Percentiles rank a stretch among this genome's conserved stretches.
phyloP scores from a whole-genome alignment of 1,140 invertebrate species.

The Reticulitermes speratus region DNA sequence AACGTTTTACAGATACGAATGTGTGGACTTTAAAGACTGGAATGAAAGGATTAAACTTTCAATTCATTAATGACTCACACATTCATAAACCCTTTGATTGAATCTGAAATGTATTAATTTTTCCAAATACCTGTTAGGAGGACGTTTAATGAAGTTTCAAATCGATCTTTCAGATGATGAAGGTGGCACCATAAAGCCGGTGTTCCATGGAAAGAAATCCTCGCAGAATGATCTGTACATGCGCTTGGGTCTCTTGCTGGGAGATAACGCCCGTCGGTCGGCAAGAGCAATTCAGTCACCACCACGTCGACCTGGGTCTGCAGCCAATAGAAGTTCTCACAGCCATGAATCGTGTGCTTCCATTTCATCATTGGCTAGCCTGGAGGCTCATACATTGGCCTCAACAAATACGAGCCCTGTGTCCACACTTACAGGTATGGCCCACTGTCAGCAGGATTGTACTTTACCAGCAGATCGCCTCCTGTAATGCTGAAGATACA shows the following conservation, averaged over 20 bases:
- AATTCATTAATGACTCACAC: too few species aligned
- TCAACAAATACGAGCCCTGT: slow-evolving; percentile 84
- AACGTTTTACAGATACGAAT: too few species aligned
- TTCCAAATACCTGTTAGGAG: too few species aligned
- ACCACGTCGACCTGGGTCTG: slow-evolving; percentile 44
- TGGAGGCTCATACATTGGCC: slow-evolving; percentile 66
- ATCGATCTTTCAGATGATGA: slow-evolving; percentile 62
- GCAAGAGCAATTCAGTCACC: slow-evolving; percentile 29
- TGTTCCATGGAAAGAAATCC: slow-evolving; percentile 40
- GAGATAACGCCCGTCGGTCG: slow-evolving; percentile 53
- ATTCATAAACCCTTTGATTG: too few species aligned
- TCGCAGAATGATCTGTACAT: slow-evolving; percentile 80
- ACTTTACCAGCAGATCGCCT: neutral
- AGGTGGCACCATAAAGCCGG: slow-evolving; percentile 62
- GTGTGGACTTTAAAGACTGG: too few species aligned
- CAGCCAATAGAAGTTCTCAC: slow-evolving; percentile 48
- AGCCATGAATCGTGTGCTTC: slow-evolving; percentile 59
- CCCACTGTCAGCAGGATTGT: slow-evolving; percentile 45
- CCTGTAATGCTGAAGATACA: too few species aligned
- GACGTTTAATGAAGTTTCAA: too few species aligned
- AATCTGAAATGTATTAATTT: too few species aligned
- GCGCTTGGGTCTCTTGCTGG: slow-evolving; percentile 77
- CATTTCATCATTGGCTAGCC: slow-evolving; percentile 70
- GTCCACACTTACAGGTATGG: slow-evolving; percentile 80
- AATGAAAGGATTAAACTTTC: too few species aligned